These are phyloP conservation scores for Acleris sparsana DNA, from an alignment of 2,888 invertebrate genomes.

Conservation along the genomic window DNA sequence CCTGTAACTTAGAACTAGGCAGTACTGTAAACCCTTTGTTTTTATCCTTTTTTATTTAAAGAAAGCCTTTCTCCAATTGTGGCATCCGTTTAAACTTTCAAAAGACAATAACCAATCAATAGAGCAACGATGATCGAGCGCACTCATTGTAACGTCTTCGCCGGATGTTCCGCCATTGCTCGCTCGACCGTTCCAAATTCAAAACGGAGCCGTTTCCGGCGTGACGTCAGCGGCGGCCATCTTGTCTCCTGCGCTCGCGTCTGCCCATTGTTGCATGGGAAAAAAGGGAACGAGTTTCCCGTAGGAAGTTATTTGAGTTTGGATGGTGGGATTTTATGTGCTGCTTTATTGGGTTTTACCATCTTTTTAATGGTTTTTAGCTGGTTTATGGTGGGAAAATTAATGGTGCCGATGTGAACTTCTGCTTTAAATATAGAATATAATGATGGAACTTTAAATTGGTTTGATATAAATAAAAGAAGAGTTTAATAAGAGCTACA, in stretches of 20 bases:
- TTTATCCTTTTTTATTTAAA: conserved; percentile 2
- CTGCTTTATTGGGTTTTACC: no score
- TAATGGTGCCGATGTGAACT: no score
- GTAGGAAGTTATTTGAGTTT: conserved; percentile 58
- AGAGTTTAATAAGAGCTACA: no score
- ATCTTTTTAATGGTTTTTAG: no score
- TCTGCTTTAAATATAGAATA: no score
- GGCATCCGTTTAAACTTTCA: conserved; percentile 38
- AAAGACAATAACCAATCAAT: conserved; percentile 49
- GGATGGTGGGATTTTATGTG: no score
- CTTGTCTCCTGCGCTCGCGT: conserved; percentile 62
- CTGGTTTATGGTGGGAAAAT: no score
- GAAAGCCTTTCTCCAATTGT: conserved; percentile 39
- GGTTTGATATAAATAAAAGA: no score
- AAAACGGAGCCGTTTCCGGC: conserved; percentile 82
- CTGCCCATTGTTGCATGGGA: conserved; percentile 66
- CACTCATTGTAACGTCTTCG: conserved; percentile 81
- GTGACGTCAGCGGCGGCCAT: conserved; percentile 77
- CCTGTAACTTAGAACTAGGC: no score
- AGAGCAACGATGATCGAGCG: conserved; percentile 54
- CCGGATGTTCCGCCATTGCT: conserved; percentile 83
- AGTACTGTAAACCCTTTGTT: background rate
- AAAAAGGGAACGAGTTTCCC: conserved; percentile 74
- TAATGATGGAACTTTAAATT: no score
- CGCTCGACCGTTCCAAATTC: conserved; percentile 83